Conservation (phyloP, 2,113 vertebrate species). For the Mormyrus lacerda region DNA sequence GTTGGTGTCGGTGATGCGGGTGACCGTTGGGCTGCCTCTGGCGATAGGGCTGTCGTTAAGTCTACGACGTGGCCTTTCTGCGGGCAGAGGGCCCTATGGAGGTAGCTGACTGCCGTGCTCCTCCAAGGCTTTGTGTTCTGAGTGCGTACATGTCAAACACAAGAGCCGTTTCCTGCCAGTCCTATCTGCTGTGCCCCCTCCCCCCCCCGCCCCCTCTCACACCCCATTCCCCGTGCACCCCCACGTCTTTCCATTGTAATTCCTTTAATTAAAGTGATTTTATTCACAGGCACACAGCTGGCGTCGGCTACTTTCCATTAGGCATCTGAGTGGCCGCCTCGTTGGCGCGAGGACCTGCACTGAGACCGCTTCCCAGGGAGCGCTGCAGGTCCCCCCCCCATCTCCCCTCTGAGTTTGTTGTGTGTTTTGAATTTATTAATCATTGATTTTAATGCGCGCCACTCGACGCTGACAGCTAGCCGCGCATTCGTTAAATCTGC, state of each 20-base stretch:
- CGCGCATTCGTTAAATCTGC: constrained; percentile 67
- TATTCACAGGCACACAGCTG: constrained; percentile 75
- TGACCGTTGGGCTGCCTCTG: background rate
- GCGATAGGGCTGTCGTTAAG: background rate
- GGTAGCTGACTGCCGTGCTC: constrained; percentile 49
- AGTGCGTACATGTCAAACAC: constrained; percentile 41
- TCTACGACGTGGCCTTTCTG: background rate
- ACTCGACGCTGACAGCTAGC: constrained; percentile 70
- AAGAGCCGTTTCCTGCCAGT: constrained; percentile 58
- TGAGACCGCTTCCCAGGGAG: constrained; percentile 64
- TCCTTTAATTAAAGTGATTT: constrained; percentile 76
- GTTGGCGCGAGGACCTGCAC: constrained; percentile 62
- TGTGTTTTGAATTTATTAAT: constrained; percentile 80
- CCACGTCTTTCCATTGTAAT: constrained; percentile 65
- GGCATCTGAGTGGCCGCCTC: constrained; percentile 66
- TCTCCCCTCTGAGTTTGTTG: constrained; percentile 75
- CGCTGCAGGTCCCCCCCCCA: constrained; percentile 53
- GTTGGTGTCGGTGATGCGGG: background rate
- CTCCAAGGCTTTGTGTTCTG: constrained; percentile 52
- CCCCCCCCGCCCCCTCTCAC: constrained; percentile 30
- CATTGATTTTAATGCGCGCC: constrained; percentile 72
- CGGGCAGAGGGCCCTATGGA: constrained; percentile 26
- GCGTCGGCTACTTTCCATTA: constrained; percentile 70
- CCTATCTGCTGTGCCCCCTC: constrained; percentile 52
- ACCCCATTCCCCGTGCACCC: background rate